These are phyloP conservation scores for Agapornis roseicollis DNA, from an alignment of 2,113 vertebrate species.

Conservation along the genomic window DNA sequence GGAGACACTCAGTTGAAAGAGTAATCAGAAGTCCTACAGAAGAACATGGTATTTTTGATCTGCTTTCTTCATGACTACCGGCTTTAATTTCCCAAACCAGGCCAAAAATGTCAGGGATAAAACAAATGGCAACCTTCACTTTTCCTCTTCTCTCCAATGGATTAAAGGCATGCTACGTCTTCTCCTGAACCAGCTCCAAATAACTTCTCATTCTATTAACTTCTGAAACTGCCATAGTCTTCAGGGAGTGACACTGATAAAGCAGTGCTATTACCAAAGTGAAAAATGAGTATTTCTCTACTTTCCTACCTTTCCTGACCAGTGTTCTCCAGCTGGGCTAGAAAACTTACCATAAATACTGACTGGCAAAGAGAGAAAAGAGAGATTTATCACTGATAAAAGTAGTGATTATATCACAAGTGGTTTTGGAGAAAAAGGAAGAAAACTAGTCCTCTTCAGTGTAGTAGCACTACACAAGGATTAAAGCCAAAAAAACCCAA, in stretches of 20 bases:
- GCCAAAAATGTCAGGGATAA: neutral
- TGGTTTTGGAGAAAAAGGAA: neutral
- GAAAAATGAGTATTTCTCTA: neutral
- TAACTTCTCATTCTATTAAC: constrained; percentile 22
- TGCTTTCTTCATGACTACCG: neutral
- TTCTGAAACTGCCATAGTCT: neutral
- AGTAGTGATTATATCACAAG: neutral
- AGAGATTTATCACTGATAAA: neutral
- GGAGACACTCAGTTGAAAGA: neutral
- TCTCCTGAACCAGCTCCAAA: constrained; percentile 10
- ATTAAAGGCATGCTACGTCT: neutral
- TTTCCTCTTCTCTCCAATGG: neutral
- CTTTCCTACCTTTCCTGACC: neutral
- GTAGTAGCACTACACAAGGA: neutral
- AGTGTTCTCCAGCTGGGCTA: neutral
- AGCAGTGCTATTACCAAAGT: neutral
- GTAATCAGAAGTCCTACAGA: neutral
- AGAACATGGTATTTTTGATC: neutral
- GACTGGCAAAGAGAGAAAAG: neutral
- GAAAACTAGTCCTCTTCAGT: neutral
- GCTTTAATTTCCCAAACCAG: neutral
- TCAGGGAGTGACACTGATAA: constrained; percentile 11
- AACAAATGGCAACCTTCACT: constrained; percentile 3
- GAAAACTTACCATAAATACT: neutral
- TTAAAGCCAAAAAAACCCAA: neutral